Percentiles rank a stretch among this genome's conserved stretches.
Evolutionary conservation across 2,797 vertebrate species (phyloP).

Genomic region (Gobio occitaniae): DNA sequence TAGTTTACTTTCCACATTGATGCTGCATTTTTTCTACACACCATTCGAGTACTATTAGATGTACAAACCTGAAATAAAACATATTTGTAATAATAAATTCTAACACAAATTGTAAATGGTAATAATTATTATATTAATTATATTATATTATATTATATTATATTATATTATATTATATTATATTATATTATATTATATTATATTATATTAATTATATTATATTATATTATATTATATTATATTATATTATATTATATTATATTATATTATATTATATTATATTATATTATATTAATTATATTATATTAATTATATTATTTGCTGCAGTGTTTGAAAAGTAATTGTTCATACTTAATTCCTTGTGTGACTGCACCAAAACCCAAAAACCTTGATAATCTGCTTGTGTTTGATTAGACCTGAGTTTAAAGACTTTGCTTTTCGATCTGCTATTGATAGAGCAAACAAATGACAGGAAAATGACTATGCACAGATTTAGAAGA

Average conservation of each 20-base stretch:
- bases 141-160: too few relatives aligned
- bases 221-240: not conserved
- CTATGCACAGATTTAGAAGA: slow-evolving; percentile 25
- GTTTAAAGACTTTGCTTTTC: not conserved
- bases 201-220: not conserved
- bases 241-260: not conserved
- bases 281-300: not conserved
- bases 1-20: not conserved
- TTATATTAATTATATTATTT: too few relatives aligned
- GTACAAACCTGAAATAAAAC: not conserved
- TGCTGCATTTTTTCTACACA: not conserved
- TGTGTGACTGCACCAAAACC: not conserved
- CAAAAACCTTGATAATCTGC: not conserved
- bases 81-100: too few relatives aligned
- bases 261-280: too few relatives aligned
- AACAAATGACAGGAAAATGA: not conserved
- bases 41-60: not conserved
- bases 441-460: not conserved
- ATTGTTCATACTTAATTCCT: not conserved
- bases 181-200: too few relatives aligned
- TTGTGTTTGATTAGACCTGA: not conserved
- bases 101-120: too few relatives aligned
- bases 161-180: not conserved
- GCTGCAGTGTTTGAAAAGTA: not conserved
- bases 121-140: not conserved